phyloP scores from a whole-genome alignment of 2,888 invertebrate genomes.

The Cephus nigrinus region DNA sequence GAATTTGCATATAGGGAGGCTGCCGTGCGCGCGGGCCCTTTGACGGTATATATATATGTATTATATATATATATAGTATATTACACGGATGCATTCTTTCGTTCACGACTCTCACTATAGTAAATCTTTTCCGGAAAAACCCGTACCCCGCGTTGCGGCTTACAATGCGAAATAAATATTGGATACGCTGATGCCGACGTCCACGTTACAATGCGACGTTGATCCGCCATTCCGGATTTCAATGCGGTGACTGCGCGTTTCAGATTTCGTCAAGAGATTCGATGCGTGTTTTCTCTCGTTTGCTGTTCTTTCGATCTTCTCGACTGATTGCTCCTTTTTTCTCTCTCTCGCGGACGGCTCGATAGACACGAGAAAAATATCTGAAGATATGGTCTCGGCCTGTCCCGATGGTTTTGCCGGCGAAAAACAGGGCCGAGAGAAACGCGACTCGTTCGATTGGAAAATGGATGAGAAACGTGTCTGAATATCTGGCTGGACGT shows the following conservation, averaged over 20 bases:
- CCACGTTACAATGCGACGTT: constrained; percentile 35
- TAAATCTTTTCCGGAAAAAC: constrained; percentile 28
- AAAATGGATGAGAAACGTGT: background rate
- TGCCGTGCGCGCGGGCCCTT: constrained; percentile 1
- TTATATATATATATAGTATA: background rate
- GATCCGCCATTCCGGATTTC: constrained; percentile 37
- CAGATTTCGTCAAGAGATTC: constrained; percentile 1
- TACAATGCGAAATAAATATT: constrained; percentile 45
- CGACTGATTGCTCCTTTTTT: background rate
- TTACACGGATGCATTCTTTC: background rate
- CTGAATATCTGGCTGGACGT: background rate
- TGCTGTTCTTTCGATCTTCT: background rate
- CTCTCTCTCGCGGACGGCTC: background rate
- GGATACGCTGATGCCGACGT: constrained; percentile 23
- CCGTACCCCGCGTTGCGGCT: constrained; percentile 31
- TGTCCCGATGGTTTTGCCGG: background rate
- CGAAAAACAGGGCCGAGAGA: background rate
- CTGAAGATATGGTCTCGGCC: background rate
- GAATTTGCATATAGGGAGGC: constrained; percentile 31
- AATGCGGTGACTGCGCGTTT: constrained; percentile 22
- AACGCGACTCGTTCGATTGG: background rate
- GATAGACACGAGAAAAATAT: background rate
- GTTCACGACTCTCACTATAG: background rate
- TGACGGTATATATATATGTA: background rate
- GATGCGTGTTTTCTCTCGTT: background rate